These are phyloP conservation scores for Mythimna pallens DNA, from an alignment of 2,888 invertebrate species.

Conservation along the genomic window DNA sequence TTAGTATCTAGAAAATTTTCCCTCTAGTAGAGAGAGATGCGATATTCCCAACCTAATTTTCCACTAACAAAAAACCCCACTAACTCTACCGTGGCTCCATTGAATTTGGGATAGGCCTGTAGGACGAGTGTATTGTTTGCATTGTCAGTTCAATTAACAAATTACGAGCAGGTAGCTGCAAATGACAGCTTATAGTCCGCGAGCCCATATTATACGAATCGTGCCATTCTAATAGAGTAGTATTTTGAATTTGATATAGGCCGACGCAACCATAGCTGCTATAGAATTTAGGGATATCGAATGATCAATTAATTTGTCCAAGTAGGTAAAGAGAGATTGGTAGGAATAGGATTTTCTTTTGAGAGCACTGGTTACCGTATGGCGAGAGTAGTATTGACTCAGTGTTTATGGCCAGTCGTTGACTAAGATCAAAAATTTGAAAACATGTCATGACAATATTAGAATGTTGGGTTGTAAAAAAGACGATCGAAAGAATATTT, in stretches of 20 bases:
- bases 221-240: conserved; percentile 20
- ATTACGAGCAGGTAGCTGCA: conserved; percentile 74
- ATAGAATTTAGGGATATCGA: too few species aligned
- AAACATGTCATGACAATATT: too few species aligned
- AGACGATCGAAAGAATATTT: too few species aligned
- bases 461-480: too few species aligned
- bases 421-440: too few species aligned
- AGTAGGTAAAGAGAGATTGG: too few species aligned
- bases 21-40: too few species aligned
- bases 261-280: not conserved
- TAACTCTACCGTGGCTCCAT: conserved; percentile 28
- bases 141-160: conserved; percentile 82
- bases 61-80: conserved; percentile 13
- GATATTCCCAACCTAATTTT: not conserved
- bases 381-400: too few species aligned
- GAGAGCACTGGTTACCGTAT: too few species aligned
- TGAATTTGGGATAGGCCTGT: conserved; percentile 56
- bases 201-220: conserved; percentile 21
- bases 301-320: not conserved
- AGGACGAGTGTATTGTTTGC: conserved; percentile 73
- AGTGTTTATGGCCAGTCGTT: too few species aligned
- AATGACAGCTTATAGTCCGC: conserved; percentile 74
- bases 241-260: conserved; percentile 24
- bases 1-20: too few species aligned
- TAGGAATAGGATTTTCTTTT: not conserved